phyloP scores from a whole-genome alignment of 2,888 invertebrate genomes.

The Meiosimyza decipiens region DNA sequence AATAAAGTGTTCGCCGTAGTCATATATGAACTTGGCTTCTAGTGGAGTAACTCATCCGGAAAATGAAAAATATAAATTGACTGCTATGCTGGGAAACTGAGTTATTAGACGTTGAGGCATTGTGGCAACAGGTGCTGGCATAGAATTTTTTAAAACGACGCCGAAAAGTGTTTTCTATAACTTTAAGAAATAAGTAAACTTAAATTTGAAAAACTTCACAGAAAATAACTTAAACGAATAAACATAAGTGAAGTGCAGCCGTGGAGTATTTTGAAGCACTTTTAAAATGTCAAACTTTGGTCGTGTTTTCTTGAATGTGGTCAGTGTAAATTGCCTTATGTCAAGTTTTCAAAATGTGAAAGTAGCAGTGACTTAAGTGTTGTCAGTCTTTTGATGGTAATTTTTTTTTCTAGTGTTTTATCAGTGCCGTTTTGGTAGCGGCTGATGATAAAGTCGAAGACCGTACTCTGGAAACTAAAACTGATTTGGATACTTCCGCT shows the following conservation, averaged over 20 bases:
- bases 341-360: no score
- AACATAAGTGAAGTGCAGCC: no score
- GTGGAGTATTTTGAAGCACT: no score
- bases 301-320: conserved; percentile 12
- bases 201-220: no score
- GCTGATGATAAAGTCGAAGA: conserved; percentile 12
- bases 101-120: conserved; percentile 51
- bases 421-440: conserved; percentile 14
- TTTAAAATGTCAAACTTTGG: conserved; percentile 12
- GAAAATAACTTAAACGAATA: no score
- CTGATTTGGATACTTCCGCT: conserved; percentile 58
- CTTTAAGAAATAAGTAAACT: no score
- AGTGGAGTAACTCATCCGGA: conserved; percentile 61
- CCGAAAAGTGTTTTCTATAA: no score
- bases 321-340: conserved; percentile 6
- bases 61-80: conserved; percentile 64
- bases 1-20: conserved; percentile 20
- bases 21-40: conserved; percentile 34
- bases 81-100: conserved; percentile 55
- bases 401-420: conserved; percentile 23
- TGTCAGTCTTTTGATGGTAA: background rate
- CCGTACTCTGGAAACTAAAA: background rate
- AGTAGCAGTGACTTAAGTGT: no score
- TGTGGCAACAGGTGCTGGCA: conserved; percentile 11
- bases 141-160: background rate